Conservation (phyloP, 2,888 invertebrate species). For the Rhagophthalmus giganteus region DNA sequence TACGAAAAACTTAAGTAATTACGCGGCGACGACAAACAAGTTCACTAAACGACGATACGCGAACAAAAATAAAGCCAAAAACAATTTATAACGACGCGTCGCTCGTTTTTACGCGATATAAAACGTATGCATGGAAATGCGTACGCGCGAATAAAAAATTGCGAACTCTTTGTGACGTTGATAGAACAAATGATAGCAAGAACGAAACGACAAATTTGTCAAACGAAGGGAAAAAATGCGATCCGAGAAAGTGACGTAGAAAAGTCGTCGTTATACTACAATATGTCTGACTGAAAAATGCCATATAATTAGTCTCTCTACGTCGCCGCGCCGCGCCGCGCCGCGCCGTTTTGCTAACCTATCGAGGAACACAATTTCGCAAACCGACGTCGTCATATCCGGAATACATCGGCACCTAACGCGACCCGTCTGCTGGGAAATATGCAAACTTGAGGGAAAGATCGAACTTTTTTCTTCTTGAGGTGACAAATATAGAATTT, state of each 20-base stretch:
- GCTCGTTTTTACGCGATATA: too few relatives aligned
- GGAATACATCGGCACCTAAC: slow-evolving; percentile 33
- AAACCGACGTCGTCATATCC: slow-evolving; percentile 36
- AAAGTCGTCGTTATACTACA: slow-evolving; percentile 39
- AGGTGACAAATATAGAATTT: slow-evolving; percentile 69
- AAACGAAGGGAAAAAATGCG: slow-evolving; percentile 29
- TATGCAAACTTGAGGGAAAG: slow-evolving; percentile 52
- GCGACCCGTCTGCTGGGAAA: slow-evolving; percentile 50
- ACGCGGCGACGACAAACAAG: too few relatives aligned
- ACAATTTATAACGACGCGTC: too few relatives aligned
- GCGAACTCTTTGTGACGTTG: slow-evolving; percentile 15
- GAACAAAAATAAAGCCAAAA: too few relatives aligned
- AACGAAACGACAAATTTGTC: slow-evolving; percentile 30
- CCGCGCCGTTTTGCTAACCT: slow-evolving; percentile 28
- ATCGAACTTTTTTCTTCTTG: slow-evolving; percentile 56
- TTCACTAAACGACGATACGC: too few relatives aligned
- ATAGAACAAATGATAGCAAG: slow-evolving; percentile 30
- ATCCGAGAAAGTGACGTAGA: slow-evolving; percentile 33
- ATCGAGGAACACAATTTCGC: slow-evolving; percentile 42
- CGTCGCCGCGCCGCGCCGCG: too few relatives aligned
- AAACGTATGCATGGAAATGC: slow-evolving; percentile 15
- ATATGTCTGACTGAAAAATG: slow-evolving; percentile 47
- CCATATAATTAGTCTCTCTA: slow-evolving; percentile 49
- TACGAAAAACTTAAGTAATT: slow-evolving; percentile 4
- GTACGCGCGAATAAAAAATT: slow-evolving; percentile 20